These are phyloP conservation scores for Callaeas wilsoni DNA, from an alignment of 2,113 vertebrate genomes.

Conservation along the genomic window DNA sequence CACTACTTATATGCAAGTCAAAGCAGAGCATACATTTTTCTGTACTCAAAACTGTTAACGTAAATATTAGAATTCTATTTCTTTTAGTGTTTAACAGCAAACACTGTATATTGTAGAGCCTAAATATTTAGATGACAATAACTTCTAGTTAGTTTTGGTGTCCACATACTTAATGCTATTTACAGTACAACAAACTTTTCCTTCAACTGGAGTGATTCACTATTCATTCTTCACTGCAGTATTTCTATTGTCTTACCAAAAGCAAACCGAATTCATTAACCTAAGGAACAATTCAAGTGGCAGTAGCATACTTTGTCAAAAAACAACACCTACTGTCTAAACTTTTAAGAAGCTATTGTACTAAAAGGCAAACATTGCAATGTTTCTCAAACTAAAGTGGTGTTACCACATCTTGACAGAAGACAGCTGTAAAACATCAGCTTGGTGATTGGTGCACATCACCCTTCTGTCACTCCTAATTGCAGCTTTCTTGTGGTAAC, in stretches of 20 bases:
- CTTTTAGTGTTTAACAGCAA: conserved; percentile 34
- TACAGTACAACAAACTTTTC: conserved; percentile 50
- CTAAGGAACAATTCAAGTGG: conserved; percentile 13
- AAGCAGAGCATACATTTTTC: conserved; percentile 45
- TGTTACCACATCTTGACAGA: neutral
- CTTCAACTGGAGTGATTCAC: conserved; percentile 38
- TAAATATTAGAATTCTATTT: conserved; percentile 37
- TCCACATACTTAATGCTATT: conserved; percentile 53
- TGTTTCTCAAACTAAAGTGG: conserved; percentile 19
- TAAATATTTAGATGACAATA: conserved; percentile 53
- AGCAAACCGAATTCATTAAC: neutral
- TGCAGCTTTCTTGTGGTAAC: neutral
- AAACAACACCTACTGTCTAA: conserved; percentile 20
- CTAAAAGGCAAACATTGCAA: conserved; percentile 23
- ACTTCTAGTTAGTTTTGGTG: conserved; percentile 52
- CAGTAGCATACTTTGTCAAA: conserved; percentile 52
- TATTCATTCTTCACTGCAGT: conserved; percentile 31
- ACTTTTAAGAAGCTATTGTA: conserved; percentile 37
- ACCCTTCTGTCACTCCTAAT: neutral
- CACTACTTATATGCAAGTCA: conserved; percentile 27
- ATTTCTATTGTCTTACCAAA: conserved; percentile 38
- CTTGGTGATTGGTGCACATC: neutral
- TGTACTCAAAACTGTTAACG: conserved; percentile 29
- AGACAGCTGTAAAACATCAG: neutral
- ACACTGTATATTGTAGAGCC: conserved; percentile 26